These are phyloP conservation scores for Eupithecia pulchellata DNA, from an alignment of 2,888 invertebrate genomes.

Conservation along the genomic window DNA sequence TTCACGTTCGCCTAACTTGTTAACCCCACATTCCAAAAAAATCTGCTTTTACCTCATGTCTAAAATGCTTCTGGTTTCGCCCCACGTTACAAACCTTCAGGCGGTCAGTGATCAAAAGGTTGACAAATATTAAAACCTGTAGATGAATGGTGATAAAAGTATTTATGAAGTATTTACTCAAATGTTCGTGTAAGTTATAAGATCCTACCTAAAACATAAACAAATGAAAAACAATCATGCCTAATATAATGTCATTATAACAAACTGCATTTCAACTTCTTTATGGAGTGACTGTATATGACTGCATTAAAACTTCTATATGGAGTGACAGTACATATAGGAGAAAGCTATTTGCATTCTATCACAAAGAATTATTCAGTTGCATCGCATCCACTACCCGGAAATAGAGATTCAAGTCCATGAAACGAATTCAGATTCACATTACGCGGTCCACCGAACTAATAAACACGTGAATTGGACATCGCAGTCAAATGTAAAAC, in stretches of 20 bases:
- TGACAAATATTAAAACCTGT: too few relatives aligned
- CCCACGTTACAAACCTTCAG: too few relatives aligned
- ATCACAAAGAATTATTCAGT: slow-evolving; percentile 11
- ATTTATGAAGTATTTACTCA: too few relatives aligned
- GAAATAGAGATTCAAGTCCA: slow-evolving; percentile 21
- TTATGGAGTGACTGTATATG: background rate
- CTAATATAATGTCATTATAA: background rate
- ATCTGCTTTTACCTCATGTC: too few relatives aligned
- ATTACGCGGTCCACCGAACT: slow-evolving; percentile 34
- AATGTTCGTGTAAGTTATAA: too few relatives aligned
- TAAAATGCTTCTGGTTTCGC: too few relatives aligned
- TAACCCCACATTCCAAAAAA: too few relatives aligned
- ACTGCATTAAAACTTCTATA: background rate
- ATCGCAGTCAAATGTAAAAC: slow-evolving; percentile 42
- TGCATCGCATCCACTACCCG: slow-evolving; percentile 1
- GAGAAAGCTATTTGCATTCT: slow-evolving; percentile 2
- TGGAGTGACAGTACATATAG: background rate
- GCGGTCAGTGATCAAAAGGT: too few relatives aligned
- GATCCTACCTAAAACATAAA: too few relatives aligned
- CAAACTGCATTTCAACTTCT: background rate
- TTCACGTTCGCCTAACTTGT: too few relatives aligned
- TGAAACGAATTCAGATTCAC: slow-evolving; percentile 33
- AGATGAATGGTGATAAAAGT: too few relatives aligned
- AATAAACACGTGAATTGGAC: slow-evolving; percentile 40
- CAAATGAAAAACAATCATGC: too few relatives aligned